Percentiles rank a stretch among this genome's conserved stretches.
phyloP scores from a whole-genome alignment of 2,113 vertebrate species.

The Pseudorasbora parva region DNA sequence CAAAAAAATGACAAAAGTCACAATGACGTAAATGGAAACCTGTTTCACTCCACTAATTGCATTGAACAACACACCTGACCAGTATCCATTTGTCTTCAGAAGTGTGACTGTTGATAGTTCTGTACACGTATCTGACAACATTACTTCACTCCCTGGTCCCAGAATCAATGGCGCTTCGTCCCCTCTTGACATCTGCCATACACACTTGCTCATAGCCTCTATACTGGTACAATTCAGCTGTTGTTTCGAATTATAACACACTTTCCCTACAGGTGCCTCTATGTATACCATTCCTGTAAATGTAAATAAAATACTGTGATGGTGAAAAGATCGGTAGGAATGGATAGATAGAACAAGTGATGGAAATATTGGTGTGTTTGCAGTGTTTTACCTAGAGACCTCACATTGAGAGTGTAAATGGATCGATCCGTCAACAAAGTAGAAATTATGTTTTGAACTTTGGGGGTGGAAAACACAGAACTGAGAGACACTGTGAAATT shows the following conservation, averaged over 20 bases:
- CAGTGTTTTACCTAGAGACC: conserved; percentile 61
- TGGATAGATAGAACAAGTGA: background rate
- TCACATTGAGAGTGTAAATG: conserved; percentile 35
- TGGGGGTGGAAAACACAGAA: background rate
- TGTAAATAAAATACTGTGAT: background rate
- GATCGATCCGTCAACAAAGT: fast-evolving
- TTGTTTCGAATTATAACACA: conserved; percentile 37
- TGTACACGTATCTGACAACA: conserved; percentile 22
- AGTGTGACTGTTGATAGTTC: conserved; percentile 28
- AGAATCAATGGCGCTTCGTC: background rate
- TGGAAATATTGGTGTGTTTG: background rate
- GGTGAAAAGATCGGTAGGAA: background rate
- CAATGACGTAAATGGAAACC: background rate
- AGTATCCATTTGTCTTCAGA: conserved; percentile 58
- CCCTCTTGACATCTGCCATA: conserved; percentile 41
- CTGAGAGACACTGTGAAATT: conserved; percentile 55
- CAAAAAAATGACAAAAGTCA: background rate
- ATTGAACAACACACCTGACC: conserved; percentile 59
- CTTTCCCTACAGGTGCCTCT: fast-evolving
- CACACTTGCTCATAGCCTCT: background rate
- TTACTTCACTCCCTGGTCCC: conserved; percentile 50
- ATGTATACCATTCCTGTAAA: conserved; percentile 67
- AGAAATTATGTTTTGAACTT: conserved; percentile 44
- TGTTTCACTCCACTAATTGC: background rate
- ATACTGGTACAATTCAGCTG: conserved; percentile 47